Evolutionary conservation across 2,113 vertebrate genomes (phyloP), one percentile per base, ranked within the genome.

Genomic region (Gobio gobio): DNA sequence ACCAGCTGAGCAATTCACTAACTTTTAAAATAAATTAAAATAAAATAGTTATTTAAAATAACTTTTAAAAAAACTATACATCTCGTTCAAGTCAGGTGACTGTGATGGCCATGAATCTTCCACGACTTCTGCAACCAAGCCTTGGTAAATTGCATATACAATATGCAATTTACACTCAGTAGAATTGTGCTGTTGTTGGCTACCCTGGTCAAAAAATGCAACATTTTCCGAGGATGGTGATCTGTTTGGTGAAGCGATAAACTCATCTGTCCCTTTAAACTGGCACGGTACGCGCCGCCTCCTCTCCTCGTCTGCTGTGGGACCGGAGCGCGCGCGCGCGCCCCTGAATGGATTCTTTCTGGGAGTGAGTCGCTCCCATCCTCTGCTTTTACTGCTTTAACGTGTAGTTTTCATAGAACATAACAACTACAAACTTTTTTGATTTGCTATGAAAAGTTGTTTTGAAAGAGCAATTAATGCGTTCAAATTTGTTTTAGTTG

Each of bases 211-310:
- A 36, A 68, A 36, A 33, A 68, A 33, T 36, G 33, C 64, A 40
- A 13, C 45, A 29, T 51, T 29, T 29, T 51, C 14, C 29, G 64
- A 40, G 33, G 9, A 61, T 24, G 58, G 9, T 36, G 16, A 68
- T 75, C 3, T 75, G 9, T 29, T 49, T 76, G 8, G 43, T 22
- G 66, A 22, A 70, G 36, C 18, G 33, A 7, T 14, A 66, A 20
- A 14, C 36, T 49, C 26, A n/a, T 14, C 79, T 68, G 63, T 73
- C 20, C 12, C 81, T 83, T 83, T 83, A 83, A 83, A 59, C 76
- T 7, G 76, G 6, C 49, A 36, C 49, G 49, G 63, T 64, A 18
- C 47, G 61, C 78, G 79, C 45, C 20, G 29, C 40, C 22, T n/a
- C 78, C 40, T 45, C 10, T 51, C 40, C 59, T 14, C 5, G 8